Percentiles rank a stretch among this genome's conserved stretches.
phyloP scores from a whole-genome alignment of 2,113 vertebrate species.

The Camelus bactrianus region DNA sequence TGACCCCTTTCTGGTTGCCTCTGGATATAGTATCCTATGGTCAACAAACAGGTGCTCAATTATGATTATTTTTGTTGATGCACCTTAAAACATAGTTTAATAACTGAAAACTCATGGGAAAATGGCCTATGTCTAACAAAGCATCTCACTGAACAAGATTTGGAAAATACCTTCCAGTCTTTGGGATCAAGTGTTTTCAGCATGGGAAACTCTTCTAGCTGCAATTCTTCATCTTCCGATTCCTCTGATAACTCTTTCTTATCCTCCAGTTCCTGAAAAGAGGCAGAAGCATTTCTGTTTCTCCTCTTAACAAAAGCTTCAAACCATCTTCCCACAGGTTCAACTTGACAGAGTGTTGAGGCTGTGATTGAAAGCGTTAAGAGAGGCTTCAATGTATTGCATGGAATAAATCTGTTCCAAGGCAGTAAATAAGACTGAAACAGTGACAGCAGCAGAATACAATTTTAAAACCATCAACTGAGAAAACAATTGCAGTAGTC shows the following conservation, averaged over 20 bases:
- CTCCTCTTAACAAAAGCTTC: slow-evolving; percentile 97
- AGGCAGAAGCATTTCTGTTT: slow-evolving; percentile 95
- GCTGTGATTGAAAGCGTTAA: slow-evolving; percentile 87
- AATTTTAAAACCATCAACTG: slow-evolving; percentile 52
- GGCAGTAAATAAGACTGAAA: slow-evolving; percentile 44
- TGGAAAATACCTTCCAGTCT: slow-evolving; percentile 96
- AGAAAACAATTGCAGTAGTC: slow-evolving; percentile 20
- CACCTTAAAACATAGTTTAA: not conserved
- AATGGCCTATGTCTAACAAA: not conserved
- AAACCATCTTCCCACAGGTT: slow-evolving; percentile 98
- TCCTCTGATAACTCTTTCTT: slow-evolving; percentile 97
- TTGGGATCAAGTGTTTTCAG: slow-evolving; percentile 98
- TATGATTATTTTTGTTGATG: not conserved
- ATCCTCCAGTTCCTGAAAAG: slow-evolving; percentile 98
- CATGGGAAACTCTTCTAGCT: slow-evolving; percentile 96
- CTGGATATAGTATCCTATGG: not conserved
- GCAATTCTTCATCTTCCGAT: slow-evolving; percentile 96
- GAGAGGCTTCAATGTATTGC: slow-evolving; percentile 69
- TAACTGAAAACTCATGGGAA: not conserved
- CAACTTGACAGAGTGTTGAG: slow-evolving; percentile 95
- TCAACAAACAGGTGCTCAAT: not conserved
- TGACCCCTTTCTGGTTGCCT: slow-evolving; percentile 2
- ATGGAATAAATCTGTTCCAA: slow-evolving; percentile 49
- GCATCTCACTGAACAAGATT: not conserved
- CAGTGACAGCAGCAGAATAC: not conserved